Evolutionary conservation across 2,797 vertebrate species (phyloP), one percentile per base, ranked within the genome.

Genomic region (Acrossocheilus fasciatus): DNA sequence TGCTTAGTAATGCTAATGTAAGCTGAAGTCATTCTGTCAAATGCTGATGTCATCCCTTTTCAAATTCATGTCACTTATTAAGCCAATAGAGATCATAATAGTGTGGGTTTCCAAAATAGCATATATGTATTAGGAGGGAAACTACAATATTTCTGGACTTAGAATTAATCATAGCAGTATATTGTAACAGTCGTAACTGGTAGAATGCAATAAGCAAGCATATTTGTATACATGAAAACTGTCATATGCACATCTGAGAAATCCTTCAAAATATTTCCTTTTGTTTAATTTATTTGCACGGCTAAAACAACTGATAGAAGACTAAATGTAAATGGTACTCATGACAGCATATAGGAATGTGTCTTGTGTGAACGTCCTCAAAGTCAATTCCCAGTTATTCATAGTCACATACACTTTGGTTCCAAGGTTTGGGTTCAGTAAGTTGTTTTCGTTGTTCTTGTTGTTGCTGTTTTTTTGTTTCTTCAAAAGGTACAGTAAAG

Each of bases 1-100:
- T 80, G 66, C 84, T 85, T 69, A 62, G 66, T 85, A 57, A 79
- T 85, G 82, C 72, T 64, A 74, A 83, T 83, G 39, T 14, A 59
- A 45, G n/a, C 54, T 83, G 69, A 83, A 59, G 69, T 83, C 81
- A 83, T 82, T 72, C 50, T 82, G 36, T 82, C 41, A 82, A 73
- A 82, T 12, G 74, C 83, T 69, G 83, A 41, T 78, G 39, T 68
- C 83, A 77, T 69, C 17, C 47, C 26, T n/a, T 85, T 85, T 85
- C 18, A 72, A 52, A 47, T 79, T 45, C 47, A 79, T 59, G 45
- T 59, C 20, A 30, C 26, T 45, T 70, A 45, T 57, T 52, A 84
- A 69, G 68, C 15, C 66, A 68, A 36, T 20, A 84, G 17, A 64
- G 43, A 76, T 52, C 6, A 0, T 41, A 43, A 59, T 59, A 8